phyloP scores from a whole-genome alignment of 1,140 invertebrate genomes.

The Leptinotarsa defecta region DNA sequence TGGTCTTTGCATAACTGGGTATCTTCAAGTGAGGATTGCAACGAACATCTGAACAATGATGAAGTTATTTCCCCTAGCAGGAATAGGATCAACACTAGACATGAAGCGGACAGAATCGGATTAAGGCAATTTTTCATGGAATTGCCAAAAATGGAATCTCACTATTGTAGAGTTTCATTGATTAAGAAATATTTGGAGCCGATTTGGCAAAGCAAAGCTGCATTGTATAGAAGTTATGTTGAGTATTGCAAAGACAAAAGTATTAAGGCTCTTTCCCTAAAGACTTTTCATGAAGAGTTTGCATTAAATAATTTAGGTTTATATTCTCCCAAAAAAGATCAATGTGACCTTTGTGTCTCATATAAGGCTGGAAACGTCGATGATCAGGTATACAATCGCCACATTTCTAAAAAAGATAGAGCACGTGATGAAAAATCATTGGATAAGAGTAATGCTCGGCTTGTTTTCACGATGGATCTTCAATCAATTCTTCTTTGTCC shows the following conservation, averaged over 20 bases:
- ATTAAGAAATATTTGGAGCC: conserved; percentile 17
- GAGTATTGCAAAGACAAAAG: not conserved
- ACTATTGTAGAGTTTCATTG: conserved; percentile 7
- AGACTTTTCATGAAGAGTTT: conserved; percentile 18
- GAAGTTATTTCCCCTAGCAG: not conserved
- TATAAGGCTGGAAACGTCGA: conserved; percentile 20
- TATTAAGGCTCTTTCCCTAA: conserved; percentile 5
- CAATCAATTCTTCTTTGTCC: conserved; percentile 31
- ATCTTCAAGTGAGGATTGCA: not conserved
- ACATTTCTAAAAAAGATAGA: conserved; percentile 27
- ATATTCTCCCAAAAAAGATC: conserved; percentile 32
- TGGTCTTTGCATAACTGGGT: not conserved
- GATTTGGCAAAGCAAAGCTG: conserved; percentile 10
- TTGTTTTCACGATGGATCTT: conserved; percentile 29
- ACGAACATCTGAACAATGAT: not conserved
- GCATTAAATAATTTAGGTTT: conserved; percentile 19
- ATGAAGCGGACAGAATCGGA: not conserved
- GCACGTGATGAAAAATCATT: conserved; percentile 23
- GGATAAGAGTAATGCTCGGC: conserved; percentile 18
- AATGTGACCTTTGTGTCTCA: conserved; percentile 31
- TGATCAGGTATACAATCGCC: conserved; percentile 28
- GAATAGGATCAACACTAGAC: conserved; percentile 11
- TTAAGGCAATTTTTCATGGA: not conserved
- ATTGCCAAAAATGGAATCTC: conserved; percentile 23
- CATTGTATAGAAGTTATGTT: not conserved